These are phyloP conservation scores for Brachyptera putata DNA, from an alignment of 2,888 invertebrate species.

Conservation along the genomic window DNA sequence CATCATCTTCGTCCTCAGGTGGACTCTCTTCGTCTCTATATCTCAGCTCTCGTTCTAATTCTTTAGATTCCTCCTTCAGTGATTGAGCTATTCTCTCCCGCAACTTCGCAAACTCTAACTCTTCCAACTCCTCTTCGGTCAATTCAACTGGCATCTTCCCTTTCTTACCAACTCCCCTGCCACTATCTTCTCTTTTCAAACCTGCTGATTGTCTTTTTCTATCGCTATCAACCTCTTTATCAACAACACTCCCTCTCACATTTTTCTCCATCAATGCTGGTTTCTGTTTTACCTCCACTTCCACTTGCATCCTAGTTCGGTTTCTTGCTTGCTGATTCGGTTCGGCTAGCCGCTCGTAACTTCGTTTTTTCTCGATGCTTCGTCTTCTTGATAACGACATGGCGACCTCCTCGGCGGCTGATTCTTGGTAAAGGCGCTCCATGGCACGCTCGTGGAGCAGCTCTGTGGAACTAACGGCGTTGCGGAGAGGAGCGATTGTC, in stretches of 20 bases:
- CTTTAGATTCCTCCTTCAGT: constrained; percentile 35
- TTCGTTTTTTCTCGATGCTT: constrained; percentile 29
- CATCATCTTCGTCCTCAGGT: constrained; percentile 38
- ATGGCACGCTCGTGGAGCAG: constrained; percentile 76
- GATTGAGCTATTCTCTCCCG: constrained; percentile 42
- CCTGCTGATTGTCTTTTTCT: neutral
- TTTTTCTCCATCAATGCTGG: too few species aligned
- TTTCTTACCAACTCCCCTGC: neutral
- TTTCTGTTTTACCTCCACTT: constrained; percentile 33
- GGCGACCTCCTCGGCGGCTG: constrained; percentile 68
- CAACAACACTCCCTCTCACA: too few species aligned
- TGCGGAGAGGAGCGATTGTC: constrained; percentile 47
- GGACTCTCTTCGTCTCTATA: constrained; percentile 14
- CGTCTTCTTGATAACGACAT: constrained; percentile 36
- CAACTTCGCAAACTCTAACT: constrained; percentile 41
- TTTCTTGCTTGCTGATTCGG: neutral
- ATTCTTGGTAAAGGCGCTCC: constrained; percentile 75
- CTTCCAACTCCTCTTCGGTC: constrained; percentile 41
- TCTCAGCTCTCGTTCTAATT: constrained; percentile 54
- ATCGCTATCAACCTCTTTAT: too few species aligned
- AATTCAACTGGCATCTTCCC: neutral
- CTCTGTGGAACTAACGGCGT: constrained; percentile 78
- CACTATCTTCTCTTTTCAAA: neutral
- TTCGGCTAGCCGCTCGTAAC: neutral
- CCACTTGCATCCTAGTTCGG: neutral